A percentile compares a stretch with the other conserved stretches of the same genome.
These are phyloP conservation scores for Drosophila quadrilineata DNA, from an alignment of 1,140 invertebrate species.

Conservation along the genomic window DNA sequence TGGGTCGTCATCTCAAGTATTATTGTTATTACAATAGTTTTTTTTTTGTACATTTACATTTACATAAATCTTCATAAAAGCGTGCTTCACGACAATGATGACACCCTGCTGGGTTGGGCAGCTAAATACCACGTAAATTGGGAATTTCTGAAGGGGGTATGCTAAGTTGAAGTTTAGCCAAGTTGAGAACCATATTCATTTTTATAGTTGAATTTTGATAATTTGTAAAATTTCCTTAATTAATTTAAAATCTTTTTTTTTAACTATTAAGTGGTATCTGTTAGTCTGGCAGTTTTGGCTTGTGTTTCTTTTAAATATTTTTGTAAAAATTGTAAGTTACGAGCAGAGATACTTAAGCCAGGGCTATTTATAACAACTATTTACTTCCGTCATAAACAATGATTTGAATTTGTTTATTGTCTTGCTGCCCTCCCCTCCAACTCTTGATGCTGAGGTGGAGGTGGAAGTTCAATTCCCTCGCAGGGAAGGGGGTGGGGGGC, in stretches of 20 bases:
- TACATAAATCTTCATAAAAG: constrained; percentile 71
- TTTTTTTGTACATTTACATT: constrained; percentile 63
- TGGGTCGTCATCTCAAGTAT: constrained; percentile 11
- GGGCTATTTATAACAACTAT: constrained; percentile 17
- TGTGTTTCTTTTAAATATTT: constrained; percentile 18
- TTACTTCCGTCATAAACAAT: constrained; percentile 59
- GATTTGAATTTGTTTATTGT: constrained; percentile 68
- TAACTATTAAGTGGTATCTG: too few relatives aligned
- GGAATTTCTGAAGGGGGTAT: too few relatives aligned
- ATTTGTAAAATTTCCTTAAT: too few relatives aligned
- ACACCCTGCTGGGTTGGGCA: constrained; percentile 15
- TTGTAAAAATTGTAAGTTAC: constrained; percentile 58
- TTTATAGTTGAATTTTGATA: too few relatives aligned
- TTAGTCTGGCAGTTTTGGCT: too few relatives aligned
- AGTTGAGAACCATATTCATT: too few relatives aligned
- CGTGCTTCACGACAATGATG: neutral
- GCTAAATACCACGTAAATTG: too few relatives aligned
- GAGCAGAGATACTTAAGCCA: constrained; percentile 47
- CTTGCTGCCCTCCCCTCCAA: neutral
- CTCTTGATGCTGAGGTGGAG: neutral
- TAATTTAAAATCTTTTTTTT: too few relatives aligned
- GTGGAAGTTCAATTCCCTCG: neutral
- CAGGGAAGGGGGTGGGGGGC: neutral
- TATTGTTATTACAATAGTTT: constrained; percentile 51
- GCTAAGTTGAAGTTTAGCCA: too few relatives aligned